phyloP scores from a whole-genome alignment of 1,140 invertebrate species.

The Diabrotica virgifera region DNA sequence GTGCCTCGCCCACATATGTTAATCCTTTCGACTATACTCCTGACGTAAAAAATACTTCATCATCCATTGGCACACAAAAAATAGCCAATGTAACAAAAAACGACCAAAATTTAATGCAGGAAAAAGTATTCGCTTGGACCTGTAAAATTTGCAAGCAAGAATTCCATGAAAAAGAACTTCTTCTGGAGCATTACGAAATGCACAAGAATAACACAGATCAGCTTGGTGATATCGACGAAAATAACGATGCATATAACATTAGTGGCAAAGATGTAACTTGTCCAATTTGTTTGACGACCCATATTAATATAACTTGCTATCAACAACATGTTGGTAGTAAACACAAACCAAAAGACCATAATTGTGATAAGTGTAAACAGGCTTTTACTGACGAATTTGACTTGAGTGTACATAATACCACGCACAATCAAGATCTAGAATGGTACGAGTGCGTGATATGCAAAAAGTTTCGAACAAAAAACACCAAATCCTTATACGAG shows the following conservation, averaged over 20 bases:
- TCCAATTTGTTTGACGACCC: too few species aligned
- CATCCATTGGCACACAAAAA: too few species aligned
- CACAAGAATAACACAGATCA: background rate
- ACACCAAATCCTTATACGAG: too few species aligned
- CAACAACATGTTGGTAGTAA: slow-evolving; percentile 29
- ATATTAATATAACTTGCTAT: too few species aligned
- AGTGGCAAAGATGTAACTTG: too few species aligned
- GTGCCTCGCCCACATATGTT: too few species aligned
- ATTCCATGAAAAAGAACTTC: background rate
- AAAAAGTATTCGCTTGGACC: background rate
- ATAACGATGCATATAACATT: slow-evolving; percentile 32
- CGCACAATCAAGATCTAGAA: too few species aligned
- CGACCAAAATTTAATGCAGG: slow-evolving; percentile 8
- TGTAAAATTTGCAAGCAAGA: background rate
- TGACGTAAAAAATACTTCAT: too few species aligned
- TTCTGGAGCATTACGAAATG: background rate
- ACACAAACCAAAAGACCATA: slow-evolving; percentile 20
- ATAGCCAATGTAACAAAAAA: too few species aligned
- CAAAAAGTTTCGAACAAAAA: too few species aligned
- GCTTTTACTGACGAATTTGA: background rate
- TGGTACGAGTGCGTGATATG: too few species aligned
- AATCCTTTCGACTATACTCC: background rate
- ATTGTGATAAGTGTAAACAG: background rate
- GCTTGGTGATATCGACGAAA: slow-evolving; percentile 30
- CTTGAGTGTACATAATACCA: too few species aligned